phyloP scores from a whole-genome alignment of 2,888 invertebrate species.

The Dynastes hyllus region DNA sequence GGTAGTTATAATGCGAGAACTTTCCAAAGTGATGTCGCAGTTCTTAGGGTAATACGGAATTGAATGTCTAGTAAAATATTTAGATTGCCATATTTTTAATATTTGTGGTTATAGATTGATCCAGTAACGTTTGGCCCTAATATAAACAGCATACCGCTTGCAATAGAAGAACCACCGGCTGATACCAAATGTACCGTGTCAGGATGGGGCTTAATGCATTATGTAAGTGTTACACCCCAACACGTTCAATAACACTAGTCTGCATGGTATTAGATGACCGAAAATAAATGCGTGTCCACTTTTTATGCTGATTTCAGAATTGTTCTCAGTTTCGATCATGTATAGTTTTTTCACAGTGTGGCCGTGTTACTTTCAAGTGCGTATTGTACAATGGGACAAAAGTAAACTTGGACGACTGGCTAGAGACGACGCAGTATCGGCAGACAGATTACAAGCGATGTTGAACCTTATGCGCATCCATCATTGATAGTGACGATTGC shows the following conservation, averaged over 20 bases:
- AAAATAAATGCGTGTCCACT: too few relatives aligned
- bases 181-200: conserved; percentile 23
- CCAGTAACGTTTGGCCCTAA: conserved; percentile 14
- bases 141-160: conserved; percentile 30
- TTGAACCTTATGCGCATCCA: too few relatives aligned
- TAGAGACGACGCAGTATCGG: too few relatives aligned
- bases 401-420: too few relatives aligned
- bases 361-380: too few relatives aligned
- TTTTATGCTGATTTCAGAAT: too few relatives aligned
- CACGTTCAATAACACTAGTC: background rate
- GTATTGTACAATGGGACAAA: too few relatives aligned
- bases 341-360: too few relatives aligned
- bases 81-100: background rate
- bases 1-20: background rate
- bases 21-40: conserved; percentile 16
- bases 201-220: conserved; percentile 33
- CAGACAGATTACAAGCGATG: too few relatives aligned
- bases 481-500: too few relatives aligned
- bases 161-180: conserved; percentile 5
- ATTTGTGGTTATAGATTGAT: background rate
- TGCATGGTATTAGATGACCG: too few relatives aligned
- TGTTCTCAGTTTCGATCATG: too few relatives aligned
- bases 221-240: background rate
- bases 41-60: conserved; percentile 21
- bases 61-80: background rate